Conservation (phyloP, 1,140 invertebrate genomes). For the Drosophila pseudoananassae region DNA sequence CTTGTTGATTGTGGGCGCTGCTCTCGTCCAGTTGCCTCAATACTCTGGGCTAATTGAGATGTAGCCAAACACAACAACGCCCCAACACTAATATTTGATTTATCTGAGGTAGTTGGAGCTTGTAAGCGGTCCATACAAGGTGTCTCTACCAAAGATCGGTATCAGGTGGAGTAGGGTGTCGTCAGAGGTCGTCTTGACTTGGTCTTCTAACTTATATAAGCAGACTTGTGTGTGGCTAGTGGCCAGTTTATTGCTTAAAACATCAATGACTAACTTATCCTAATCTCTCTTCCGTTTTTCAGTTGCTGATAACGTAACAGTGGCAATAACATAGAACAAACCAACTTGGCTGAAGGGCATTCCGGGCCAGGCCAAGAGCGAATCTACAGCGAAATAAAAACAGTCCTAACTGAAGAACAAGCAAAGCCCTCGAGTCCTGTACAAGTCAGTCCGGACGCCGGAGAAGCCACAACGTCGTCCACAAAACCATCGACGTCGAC, state of each 20-base stretch:
- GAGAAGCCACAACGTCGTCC: constrained; percentile 76
- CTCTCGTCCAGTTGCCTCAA: neutral
- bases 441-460: constrained; percentile 31
- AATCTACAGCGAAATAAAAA: constrained; percentile 43
- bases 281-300: constrained; percentile 27
- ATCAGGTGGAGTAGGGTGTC: neutral
- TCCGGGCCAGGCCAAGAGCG: constrained; percentile 24
- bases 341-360: constrained; percentile 31
- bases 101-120: constrained; percentile 37
- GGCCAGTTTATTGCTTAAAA: neutral
- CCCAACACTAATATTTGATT: constrained; percentile 59
- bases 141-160: neutral
- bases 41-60: constrained; percentile 24
- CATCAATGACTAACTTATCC: neutral
- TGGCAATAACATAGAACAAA: constrained; percentile 49
- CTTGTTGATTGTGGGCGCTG: constrained; percentile 73
- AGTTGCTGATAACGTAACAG: constrained; percentile 54
- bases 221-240: no score
- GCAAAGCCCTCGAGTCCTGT: constrained; percentile 12
- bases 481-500: constrained; percentile 71
- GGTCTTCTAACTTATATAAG: no score
- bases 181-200: no score
- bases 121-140: constrained; percentile 27
- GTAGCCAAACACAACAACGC: constrained; percentile 39
- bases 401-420: neutral